These are phyloP conservation scores for Pediacus dermestoides DNA, from an alignment of 2,888 invertebrate species.

Conservation along the genomic window DNA sequence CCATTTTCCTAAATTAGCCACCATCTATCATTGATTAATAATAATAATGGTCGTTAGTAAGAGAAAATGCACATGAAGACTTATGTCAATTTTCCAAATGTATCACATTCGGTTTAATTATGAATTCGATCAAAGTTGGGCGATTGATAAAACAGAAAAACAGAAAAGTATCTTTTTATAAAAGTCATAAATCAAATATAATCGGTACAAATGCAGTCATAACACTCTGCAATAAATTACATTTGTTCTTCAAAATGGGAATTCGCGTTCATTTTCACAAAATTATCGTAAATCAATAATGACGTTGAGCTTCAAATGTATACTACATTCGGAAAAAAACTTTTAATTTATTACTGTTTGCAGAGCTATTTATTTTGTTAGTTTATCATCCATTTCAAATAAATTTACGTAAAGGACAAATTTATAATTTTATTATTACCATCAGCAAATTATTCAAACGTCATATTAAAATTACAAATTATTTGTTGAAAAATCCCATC, in stretches of 20 bases:
- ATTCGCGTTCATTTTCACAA: slow-evolving; percentile 49
- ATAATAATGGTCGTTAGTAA: too few relatives aligned
- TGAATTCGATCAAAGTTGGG: too few relatives aligned
- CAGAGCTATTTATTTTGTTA: slow-evolving; percentile 41
- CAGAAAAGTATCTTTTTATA: slow-evolving; percentile 36
- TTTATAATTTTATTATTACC: slow-evolving; percentile 29
- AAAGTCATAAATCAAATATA: slow-evolving; percentile 39
- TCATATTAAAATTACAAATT: too few relatives aligned
- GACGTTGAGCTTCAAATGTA: slow-evolving; percentile 47
- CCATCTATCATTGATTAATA: slow-evolving; percentile 6
- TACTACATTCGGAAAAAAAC: slow-evolving; percentile 37
- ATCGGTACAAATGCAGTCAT: slow-evolving; percentile 42
- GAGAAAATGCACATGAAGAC: too few relatives aligned
- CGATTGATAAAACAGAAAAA: slow-evolving; percentile 30
- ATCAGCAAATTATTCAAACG: too few relatives aligned
- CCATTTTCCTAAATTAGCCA: slow-evolving; percentile 1
- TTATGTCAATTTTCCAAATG: too few relatives aligned
- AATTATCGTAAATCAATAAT: slow-evolving; percentile 49
- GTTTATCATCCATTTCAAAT: slow-evolving; percentile 36
- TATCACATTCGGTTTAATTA: too few relatives aligned
- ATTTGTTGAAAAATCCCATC: too few relatives aligned
- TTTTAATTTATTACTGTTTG: slow-evolving; percentile 43
- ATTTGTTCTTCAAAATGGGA: slow-evolving; percentile 49
- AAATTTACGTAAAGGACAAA: slow-evolving; percentile 25
- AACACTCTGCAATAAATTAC: slow-evolving; percentile 45